Base-by-base conservation (phyloP, 1,140 invertebrate genomes). In the Zaprionus taronus region DNA sequence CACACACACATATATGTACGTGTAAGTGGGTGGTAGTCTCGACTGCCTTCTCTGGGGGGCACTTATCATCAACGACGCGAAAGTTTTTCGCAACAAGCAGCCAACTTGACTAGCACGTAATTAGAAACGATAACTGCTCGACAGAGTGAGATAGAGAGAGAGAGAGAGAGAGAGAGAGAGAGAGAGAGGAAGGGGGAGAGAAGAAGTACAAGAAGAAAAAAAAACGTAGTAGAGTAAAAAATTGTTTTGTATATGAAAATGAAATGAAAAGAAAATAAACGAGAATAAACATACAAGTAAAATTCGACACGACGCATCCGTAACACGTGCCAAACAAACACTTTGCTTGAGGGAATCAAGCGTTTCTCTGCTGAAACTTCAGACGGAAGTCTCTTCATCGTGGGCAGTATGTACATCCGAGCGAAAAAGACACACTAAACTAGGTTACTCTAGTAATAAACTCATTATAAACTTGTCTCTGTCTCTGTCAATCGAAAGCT, bases 101-200 rank as follows among this genome's bases (percentile, higher is more conserved):
- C 49, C 72, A 38, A 55, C 34, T 26, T 56, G 22, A 31, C 64
- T 41, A 70, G 68, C 73, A 76, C 73, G 73, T 76, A 76, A 71
- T 76, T 76, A 76, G 60, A 76, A 64, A 60, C 61, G 73, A 76
- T 76, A 76, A 64, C 15, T 57, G 36, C 36, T 38, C 15, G 47
- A 24, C 22, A 26, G 38, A 44, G 38, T n/a, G 38, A 60, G 14
- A 15, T 12, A 31, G 7, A 63, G 34, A 65, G n/a, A 36, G 11
- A 53, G 31, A 11, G 20, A 1, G 20, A 20, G 20, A 20, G 20
- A 20, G 9, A 65, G n/a, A 36, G 11, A 53, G 31, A 11, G 20
- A 1, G 20, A 20, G 20, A 20, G 20, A 20, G 9, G 31, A 9
- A 9, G 31, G 9, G 31, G 31, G 31, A 9, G 31, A 4, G 9